These are phyloP conservation scores for Hydrophis major DNA, from an alignment of 2,797 vertebrate genomes.

Conservation along the genomic window DNA sequence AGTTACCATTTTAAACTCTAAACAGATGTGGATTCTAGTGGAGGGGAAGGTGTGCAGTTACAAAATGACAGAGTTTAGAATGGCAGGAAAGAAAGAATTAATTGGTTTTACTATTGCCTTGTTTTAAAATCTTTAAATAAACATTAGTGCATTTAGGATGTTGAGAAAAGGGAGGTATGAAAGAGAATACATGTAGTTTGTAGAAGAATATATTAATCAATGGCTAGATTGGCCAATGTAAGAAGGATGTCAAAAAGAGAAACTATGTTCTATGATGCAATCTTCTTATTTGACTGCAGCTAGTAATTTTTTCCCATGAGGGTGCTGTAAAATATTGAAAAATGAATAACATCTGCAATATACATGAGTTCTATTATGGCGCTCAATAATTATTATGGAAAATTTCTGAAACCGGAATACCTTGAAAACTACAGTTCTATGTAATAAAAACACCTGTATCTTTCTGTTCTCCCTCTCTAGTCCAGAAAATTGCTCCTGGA, in stretches of 20 bases:
- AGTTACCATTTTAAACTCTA: not conserved
- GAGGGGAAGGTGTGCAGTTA: not conserved
- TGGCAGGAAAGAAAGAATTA: not conserved
- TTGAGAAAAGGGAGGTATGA: not conserved
- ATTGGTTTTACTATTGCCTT: not conserved
- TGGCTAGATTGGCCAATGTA: not conserved
- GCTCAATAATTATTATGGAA: not conserved
- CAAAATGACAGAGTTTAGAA: not conserved
- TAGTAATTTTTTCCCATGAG: not conserved
- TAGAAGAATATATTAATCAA: not conserved
- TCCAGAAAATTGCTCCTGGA: not conserved
- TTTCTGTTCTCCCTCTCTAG: not conserved
- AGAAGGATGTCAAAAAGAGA: not conserved
- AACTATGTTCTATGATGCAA: not conserved
- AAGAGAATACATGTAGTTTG: not conserved
- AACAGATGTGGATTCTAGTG: not conserved
- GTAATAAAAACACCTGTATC: not conserved
- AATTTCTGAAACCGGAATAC: not conserved
- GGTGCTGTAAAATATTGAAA: not conserved
- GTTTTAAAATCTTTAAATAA: not conserved
- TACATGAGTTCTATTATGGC: not conserved
- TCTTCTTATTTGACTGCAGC: not conserved
- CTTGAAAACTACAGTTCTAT: not conserved
- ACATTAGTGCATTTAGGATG: not conserved
- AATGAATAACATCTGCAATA: not conserved